Evolutionary conservation across 2,113 vertebrate genomes (phyloP).

Genomic region (Myotis davidii): DNA sequence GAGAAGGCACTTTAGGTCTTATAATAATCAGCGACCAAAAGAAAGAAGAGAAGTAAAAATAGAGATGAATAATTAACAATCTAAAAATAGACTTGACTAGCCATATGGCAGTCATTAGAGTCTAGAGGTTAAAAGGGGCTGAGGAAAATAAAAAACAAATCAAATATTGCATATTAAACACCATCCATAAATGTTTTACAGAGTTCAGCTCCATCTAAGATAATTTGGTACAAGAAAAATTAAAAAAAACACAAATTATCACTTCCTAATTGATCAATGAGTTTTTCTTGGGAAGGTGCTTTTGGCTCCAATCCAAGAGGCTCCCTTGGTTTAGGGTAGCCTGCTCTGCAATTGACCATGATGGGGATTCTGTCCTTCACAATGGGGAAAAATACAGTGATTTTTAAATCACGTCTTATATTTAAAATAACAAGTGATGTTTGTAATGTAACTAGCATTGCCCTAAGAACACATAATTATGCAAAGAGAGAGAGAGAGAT

Average conservation of each 20-base stretch:
- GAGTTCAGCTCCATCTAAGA: conserved; percentile 76
- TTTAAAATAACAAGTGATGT: conserved; percentile 39
- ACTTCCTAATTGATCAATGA: conserved; percentile 63
- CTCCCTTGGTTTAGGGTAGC: not conserved
- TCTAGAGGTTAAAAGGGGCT: conserved; percentile 70
- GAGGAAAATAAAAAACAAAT: conserved; percentile 71
- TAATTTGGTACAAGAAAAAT: conserved; percentile 68
- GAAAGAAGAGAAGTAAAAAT: conserved; percentile 81
- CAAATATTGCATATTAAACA: conserved; percentile 70
- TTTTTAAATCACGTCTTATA: conserved; percentile 54
- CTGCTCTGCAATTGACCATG: not conserved
- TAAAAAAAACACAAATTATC: conserved; percentile 11
- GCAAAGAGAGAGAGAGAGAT: not conserved
- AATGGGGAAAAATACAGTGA: conserved; percentile 61
- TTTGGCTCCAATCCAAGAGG: not conserved
- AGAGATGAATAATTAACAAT: conserved; percentile 81
- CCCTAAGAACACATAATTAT: conserved; percentile 45
- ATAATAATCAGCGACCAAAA: conserved; percentile 79
- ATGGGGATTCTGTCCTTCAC: conserved; percentile 67
- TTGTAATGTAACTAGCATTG: conserved; percentile 40
- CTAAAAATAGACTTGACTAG: conserved; percentile 77
- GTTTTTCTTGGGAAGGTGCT: conserved; percentile 26
- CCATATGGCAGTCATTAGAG: conserved; percentile 83
- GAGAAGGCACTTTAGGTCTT: conserved; percentile 69
- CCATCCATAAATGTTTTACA: conserved; percentile 79